Evolutionary conservation across 1,140 invertebrate genomes (phyloP).

Genomic region (Samia ricini): DNA sequence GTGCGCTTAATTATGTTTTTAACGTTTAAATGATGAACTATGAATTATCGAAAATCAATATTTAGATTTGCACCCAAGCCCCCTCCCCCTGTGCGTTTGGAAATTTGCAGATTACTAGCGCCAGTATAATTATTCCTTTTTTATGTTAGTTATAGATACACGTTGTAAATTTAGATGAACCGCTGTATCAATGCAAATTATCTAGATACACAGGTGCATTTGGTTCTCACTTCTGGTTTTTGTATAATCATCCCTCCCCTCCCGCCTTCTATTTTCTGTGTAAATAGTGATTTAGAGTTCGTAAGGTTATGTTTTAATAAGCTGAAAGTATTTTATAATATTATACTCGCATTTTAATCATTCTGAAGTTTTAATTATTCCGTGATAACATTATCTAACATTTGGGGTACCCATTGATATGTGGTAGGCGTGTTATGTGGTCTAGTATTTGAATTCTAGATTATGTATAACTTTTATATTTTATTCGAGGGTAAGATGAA

Average conservation of each 20-base stretch:
- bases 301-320: conserved; percentile 71
- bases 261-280: conserved; percentile 60
- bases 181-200: neutral
- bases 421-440: no score
- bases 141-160: neutral
- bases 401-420: no score
- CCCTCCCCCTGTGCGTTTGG: no score
- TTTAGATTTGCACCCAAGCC: no score
- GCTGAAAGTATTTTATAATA: conserved; percentile 75
- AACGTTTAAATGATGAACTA: no score
- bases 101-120: no score
- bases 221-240: conserved; percentile 27
- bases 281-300: conserved; percentile 67
- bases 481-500: no score
- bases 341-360: conserved; percentile 53
- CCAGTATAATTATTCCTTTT: neutral
- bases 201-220: neutral
- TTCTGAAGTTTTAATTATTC: conserved; percentile 29
- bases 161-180: neutral
- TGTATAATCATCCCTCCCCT: conserved; percentile 34
- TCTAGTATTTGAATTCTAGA: no score
- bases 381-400: neutral
- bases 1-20: no score
- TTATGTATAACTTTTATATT: no score
- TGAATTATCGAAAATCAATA: no score